These are phyloP conservation scores for Ormyrus thymus DNA, from an alignment of 2,888 invertebrate genomes.

Conservation along the genomic window DNA sequence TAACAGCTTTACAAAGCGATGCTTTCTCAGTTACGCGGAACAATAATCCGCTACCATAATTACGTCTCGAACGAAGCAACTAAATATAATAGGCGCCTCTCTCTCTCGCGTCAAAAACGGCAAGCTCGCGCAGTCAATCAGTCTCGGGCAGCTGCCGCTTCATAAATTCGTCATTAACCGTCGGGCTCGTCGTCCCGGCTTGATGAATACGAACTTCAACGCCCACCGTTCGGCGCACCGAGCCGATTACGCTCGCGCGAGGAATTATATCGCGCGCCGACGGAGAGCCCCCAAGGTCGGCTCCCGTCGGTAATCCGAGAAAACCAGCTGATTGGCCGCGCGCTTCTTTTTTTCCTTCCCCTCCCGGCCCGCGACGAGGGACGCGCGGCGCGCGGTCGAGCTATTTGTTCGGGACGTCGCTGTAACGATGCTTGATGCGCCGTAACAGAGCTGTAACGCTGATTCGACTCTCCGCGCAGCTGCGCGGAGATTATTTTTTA, in stretches of 20 bases:
- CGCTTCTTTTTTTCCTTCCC: neutral
- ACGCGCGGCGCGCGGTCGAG: neutral
- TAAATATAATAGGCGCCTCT: no score
- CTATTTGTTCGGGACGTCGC: no score
- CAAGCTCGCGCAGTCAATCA: neutral
- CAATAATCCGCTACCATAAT: no score
- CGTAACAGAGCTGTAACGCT: slow-evolving; percentile 21
- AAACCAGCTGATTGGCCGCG: slow-evolving; percentile 40
- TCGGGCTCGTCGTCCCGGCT: neutral
- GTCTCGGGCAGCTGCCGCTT: neutral
- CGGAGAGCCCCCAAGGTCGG: slow-evolving; percentile 26
- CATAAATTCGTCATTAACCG: slow-evolving; percentile 46
- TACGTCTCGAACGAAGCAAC: no score
- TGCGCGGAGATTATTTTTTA: slow-evolving; percentile 7
- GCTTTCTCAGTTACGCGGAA: no score
- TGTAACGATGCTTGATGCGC: neutral
- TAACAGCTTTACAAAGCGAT: no score
- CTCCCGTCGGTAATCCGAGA: slow-evolving; percentile 20
- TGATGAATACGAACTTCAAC: slow-evolving; percentile 39
- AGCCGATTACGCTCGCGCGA: no score
- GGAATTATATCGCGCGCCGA: neutral
- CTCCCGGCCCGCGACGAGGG: neutral
- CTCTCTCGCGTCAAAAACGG: neutral
- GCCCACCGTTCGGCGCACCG: neutral
- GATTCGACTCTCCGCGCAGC: slow-evolving; percentile 3